Evolutionary conservation across 2,888 invertebrate species (phyloP).

Genomic region (Agrochola lychnidis): DNA sequence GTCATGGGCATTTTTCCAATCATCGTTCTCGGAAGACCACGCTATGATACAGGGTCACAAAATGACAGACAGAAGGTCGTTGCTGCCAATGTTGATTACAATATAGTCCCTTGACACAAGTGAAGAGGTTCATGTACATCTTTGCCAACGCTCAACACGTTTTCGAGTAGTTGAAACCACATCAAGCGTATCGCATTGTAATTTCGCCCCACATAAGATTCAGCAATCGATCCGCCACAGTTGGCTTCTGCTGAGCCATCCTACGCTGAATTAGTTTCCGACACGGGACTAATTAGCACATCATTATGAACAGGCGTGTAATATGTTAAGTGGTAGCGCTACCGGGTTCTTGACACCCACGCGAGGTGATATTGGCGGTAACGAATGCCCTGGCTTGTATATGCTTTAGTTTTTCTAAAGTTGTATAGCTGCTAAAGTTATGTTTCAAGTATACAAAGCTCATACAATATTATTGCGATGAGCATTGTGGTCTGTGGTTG

Average conservation of each 20-base stretch:
- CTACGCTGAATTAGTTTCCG: conserved; percentile 45
- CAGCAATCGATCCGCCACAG: conserved; percentile 47
- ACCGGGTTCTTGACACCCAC: conserved; percentile 34
- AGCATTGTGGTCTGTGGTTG: background rate
- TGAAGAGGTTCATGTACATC: background rate
- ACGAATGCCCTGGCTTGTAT: conserved; percentile 13
- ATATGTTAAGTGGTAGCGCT: conserved; percentile 40
- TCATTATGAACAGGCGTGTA: conserved; percentile 42
- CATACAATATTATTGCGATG: background rate
- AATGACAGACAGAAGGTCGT: background rate
- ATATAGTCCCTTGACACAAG: background rate
- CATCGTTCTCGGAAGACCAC: background rate
- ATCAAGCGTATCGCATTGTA: conserved; percentile 36
- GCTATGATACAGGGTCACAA: background rate
- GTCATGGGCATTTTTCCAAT: background rate
- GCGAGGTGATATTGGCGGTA: background rate
- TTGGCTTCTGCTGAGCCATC: conserved; percentile 45
- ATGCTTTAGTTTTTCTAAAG: background rate
- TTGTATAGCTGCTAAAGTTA: background rate
- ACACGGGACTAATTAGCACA: conserved; percentile 53
- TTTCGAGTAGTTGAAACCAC: background rate
- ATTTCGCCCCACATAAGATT: conserved; percentile 30
- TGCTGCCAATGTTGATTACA: background rate
- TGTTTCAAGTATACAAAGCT: background rate
- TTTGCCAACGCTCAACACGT: background rate